Evolutionary conservation across 2,113 vertebrate species (phyloP).

Genomic region (Lophura nycthemera): DNA sequence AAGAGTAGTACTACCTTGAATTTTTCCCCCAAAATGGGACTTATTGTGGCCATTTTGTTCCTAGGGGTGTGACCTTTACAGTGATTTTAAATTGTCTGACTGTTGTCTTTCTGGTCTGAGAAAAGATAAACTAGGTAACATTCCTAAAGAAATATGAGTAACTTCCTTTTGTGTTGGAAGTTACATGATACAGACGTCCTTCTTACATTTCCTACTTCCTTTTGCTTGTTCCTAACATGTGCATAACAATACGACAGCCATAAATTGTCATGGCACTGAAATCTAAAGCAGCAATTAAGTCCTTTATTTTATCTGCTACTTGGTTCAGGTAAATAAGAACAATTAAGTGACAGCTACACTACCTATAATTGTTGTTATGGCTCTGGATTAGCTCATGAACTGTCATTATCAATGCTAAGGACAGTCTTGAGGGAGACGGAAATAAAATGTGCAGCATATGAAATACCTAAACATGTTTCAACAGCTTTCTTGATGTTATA

Average conservation of each 20-base stretch:
- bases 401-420: conserved; percentile 41
- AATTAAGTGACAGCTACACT: conserved; percentile 46
- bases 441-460: conserved; percentile 18
- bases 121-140: neutral
- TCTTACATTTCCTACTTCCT: neutral
- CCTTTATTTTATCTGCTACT: conserved; percentile 48
- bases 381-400: conserved; percentile 15
- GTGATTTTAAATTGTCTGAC: neutral
- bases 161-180: neutral
- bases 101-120: neutral
- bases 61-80: neutral
- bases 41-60: neutral
- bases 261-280: neutral
- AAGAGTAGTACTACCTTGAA: neutral
- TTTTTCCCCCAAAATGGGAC: neutral
- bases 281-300: conserved; percentile 10
- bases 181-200: neutral
- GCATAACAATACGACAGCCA: neutral
- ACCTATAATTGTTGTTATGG: conserved; percentile 44
- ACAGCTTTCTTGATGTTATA: neutral
- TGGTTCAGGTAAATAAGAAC: conserved; percentile 29
- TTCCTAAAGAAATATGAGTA: neutral
- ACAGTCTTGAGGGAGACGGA: conserved; percentile 18
- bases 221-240: neutral
- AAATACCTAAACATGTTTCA: conserved; percentile 9